Base-by-base conservation (phyloP, 1,140 invertebrate genomes). In the Brachionus angularis region DNA sequence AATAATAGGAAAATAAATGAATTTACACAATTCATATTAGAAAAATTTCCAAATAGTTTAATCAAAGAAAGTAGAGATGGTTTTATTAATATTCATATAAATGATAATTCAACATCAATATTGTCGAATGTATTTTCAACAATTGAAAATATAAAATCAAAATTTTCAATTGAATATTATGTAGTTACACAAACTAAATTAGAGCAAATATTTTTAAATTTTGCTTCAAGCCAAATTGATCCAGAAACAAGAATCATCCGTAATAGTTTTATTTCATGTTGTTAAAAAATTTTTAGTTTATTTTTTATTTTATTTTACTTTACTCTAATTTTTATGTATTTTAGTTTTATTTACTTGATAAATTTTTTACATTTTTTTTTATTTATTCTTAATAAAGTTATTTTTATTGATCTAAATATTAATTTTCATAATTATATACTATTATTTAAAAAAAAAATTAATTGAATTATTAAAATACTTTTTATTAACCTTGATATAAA, bases 181-280 rank as follows among this genome's bases (percentile, higher is more conserved):
- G 78, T 82, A 25, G 80, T 85, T 12, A 81, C 78, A 31, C 84
- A 85, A 72, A 83, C 84, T 5, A 84, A 84, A n/a, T 75, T 85
- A 5, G 84, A 85, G 72, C 84, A 85, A 76, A 83, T 80, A 16
- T 81, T 81, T 73, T 72, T 80, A 3, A 75, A 76, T 44, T 80
- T 80, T 73, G 77, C 78, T 12, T 47, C 73, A 61, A 74, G 29
- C 85, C 87, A 70, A 50, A 39, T 70, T 29, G 50, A 70, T 44
- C 67, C 67, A 3, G 67, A 70, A 36, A 47, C 62, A 8, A 27
- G 62, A 14, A 12, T 67, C 14, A 29, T 47, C 0, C 5, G 16
- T 18, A 67, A 34, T 12, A 39, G 25, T 21, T 36, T 18, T 8
- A 14, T 18, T 42, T 39, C 23, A 39, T 10, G 1, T 23, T 58